Evolutionary conservation across 1,140 invertebrate species (phyloP), one percentile per base, ranked within the genome.

Genomic region (Bactericera cockerelli): DNA sequence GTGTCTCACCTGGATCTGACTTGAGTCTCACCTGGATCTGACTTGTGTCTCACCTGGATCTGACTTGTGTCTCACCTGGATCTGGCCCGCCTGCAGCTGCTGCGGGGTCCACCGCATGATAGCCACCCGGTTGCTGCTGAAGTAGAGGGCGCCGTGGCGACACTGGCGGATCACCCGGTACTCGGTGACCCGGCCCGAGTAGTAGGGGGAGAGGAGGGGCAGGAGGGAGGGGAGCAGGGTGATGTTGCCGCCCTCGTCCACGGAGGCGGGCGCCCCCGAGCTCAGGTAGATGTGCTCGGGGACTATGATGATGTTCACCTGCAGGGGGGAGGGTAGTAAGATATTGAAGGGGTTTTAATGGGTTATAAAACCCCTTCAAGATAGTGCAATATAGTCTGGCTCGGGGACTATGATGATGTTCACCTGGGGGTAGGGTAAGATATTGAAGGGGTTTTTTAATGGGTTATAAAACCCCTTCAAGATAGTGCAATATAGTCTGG

Each of bases 271-370:
- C 55, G 81, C 77, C 16, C 75, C 75, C 0, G 81, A 75, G 13
- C 74, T 73, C 33, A 90, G 76, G 67, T 89, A 89, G 1, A 89
- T 75, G 65, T 82, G 81, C 66, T 89, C 85, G 0, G 87, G 87
- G 19, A 90, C 82, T 55, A n/a, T n/a, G n/a, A n/a, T n/a, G n/a
- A n/a, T n/a, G n/a, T n/a, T n/a, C n/a, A n/a, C n/a, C n/a, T n/a
- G n/a, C n/a, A n/a, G n/a, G n/a, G n/a, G n/a, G n/a, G n/a, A n/a
- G n/a, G n/a, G n/a, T n/a, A n/a, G n/a, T n/a, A n/a, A n/a, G n/a
- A n/a, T n/a, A n/a, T n/a, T n/a, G n/a, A n/a, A n/a, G n/a, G n/a
- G n/a, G n/a, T n/a, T n/a, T n/a, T n/a, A n/a, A n/a, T n/a, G n/a
- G n/a, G n/a, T n/a, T n/a, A n/a, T n/a, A n/a, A n/a, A n/a, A n/a